Evolutionary conservation across 2,888 invertebrate genomes (phyloP).

Genomic region (Halocaridina rubra): DNA sequence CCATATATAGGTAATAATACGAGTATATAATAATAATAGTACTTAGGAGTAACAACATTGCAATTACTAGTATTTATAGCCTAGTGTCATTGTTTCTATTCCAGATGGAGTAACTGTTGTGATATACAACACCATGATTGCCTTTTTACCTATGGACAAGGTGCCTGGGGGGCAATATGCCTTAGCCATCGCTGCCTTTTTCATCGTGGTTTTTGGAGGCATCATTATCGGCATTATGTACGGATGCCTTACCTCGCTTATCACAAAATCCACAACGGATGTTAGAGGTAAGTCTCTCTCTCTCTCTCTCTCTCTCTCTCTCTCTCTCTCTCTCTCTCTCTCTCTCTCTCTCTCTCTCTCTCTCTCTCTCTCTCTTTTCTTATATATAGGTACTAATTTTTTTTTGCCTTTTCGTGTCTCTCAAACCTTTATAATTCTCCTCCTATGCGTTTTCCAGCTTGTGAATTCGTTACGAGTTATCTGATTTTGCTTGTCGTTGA

Average conservation of each 20-base stretch:
- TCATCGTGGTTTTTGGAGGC: constrained; percentile 72
- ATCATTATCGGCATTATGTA: constrained; percentile 70
- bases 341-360: neutral
- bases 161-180: constrained; percentile 52
- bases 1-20: no score
- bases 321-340: neutral
- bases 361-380: neutral
- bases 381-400: no score
- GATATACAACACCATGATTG: constrained; percentile 72
- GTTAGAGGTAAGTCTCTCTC: constrained; percentile 66
- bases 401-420: no score
- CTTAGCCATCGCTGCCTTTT: constrained; percentile 69
- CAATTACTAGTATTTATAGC: no score
- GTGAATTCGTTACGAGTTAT: no score
- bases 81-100: neutral
- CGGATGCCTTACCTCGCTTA: constrained; percentile 70
- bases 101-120: constrained; percentile 73
- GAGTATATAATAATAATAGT: no score
- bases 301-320: neutral
- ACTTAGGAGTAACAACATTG: no score
- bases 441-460: no score
- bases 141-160: constrained; percentile 68
- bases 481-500: no score
- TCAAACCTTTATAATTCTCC: no score
- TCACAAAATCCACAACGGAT: constrained; percentile 67